Evolutionary conservation across 2,888 invertebrate genomes (phyloP).

Genomic region (Escarpia spicata): DNA sequence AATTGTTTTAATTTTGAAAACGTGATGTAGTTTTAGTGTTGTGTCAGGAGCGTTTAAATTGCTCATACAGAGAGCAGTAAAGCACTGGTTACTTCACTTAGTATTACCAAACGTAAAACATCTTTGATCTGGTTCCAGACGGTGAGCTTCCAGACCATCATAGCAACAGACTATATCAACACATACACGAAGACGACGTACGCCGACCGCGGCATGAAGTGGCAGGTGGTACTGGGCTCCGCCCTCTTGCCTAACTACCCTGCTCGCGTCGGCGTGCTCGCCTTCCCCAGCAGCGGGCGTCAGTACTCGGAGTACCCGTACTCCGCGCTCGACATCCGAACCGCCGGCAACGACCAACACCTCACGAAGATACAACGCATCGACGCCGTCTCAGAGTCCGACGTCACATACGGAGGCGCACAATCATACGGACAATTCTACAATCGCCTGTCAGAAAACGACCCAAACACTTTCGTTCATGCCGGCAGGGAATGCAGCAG

Average conservation of each 20-base stretch:
- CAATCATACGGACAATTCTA: constrained; percentile 14
- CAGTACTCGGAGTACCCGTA: constrained; percentile 19
- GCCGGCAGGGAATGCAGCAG: background rate
- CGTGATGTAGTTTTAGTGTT: background rate
- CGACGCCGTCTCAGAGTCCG: constrained; percentile 14
- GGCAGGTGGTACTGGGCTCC: constrained; percentile 22
- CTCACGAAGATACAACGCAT: constrained; percentile 9
- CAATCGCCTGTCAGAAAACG: constrained; percentile 22
- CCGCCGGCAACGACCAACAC: constrained; percentile 18
- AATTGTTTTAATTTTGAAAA: background rate
- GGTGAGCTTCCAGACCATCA: constrained; percentile 23
- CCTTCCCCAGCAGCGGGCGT: background rate
- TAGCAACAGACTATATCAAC: constrained; percentile 21
- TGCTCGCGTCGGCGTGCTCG: background rate
- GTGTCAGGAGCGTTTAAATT: background rate
- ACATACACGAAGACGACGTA: constrained; percentile 23
- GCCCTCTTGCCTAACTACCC: constrained; percentile 19
- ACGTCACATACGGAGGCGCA: background rate
- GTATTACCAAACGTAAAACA: background rate
- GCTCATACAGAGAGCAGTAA: background rate
- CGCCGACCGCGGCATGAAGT: constrained; percentile 24
- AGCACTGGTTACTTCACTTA: background rate
- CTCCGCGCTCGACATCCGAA: constrained; percentile 17
- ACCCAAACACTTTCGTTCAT: background rate
- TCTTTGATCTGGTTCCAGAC: background rate